Percentiles rank a stretch among this genome's conserved stretches.
Conservation (phyloP, 2,888 invertebrate species). For the Craniophora ligustri region DNA sequence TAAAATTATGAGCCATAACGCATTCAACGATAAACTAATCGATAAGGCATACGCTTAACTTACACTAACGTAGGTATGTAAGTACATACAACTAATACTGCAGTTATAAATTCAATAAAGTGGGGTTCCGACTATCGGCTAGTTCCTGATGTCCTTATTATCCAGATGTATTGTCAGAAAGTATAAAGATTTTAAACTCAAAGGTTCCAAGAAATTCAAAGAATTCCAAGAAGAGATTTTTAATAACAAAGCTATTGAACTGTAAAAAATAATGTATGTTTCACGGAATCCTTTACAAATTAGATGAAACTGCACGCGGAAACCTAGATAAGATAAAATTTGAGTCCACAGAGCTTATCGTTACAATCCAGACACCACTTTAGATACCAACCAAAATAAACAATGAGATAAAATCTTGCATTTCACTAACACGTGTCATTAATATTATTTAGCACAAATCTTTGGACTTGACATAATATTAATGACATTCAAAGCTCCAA, state of each 20-base stretch:
- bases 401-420: conserved; percentile 54
- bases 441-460: conserved; percentile 2
- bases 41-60: conserved; percentile 13
- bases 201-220: not conserved
- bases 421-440: conserved; percentile 44
- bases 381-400: conserved; percentile 63
- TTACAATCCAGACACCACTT: conserved; percentile 52
- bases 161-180: not conserved
- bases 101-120: conserved; percentile 14
- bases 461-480: conserved; percentile 32
- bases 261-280: conserved; percentile 12
- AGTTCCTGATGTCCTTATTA: not conserved
- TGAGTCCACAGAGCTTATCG: conserved; percentile 50
- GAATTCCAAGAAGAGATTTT: conserved; percentile 14
- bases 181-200: conserved; percentile 9
- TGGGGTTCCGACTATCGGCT: not conserved
- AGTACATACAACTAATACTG: conserved; percentile 37
- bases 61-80: not conserved
- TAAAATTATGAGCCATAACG: not conserved
- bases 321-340: conserved; percentile 44
- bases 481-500: conserved; percentile 1
- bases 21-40: conserved; percentile 8
- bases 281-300: conserved; percentile 37
- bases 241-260: conserved; percentile 11
- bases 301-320: conserved; percentile 42